These are phyloP conservation scores for Xiphorhynchus erythropygius DNA, from an alignment of 2,797 vertebrate species.

Conservation along the genomic window DNA sequence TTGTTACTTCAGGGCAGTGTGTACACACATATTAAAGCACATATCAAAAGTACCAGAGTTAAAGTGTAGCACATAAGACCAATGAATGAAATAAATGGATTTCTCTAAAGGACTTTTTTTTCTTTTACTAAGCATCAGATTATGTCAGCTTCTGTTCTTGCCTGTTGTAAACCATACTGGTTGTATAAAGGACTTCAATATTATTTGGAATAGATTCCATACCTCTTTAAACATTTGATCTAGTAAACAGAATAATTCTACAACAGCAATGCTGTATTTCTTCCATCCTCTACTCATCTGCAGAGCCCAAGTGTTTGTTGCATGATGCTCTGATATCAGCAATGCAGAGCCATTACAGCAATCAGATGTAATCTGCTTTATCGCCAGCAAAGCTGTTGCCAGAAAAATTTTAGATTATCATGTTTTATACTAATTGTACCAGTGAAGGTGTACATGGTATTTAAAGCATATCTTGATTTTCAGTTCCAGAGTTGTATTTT, in stretches of 20 bases:
- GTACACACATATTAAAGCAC: neutral
- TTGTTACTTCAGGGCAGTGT: neutral
- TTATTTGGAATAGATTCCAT: neutral
- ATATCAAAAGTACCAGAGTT: neutral
- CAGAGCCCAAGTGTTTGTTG: neutral
- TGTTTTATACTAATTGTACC: neutral
- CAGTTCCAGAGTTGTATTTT: neutral
- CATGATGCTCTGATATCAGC: neutral
- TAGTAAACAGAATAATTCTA: neutral
- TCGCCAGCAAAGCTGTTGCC: neutral
- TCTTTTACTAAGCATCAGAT: neutral
- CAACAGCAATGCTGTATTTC: neutral
- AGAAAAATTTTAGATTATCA: neutral
- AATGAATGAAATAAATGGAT: neutral
- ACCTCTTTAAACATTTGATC: neutral
- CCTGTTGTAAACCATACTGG: neutral
- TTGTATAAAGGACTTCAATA: neutral
- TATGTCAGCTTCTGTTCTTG: neutral
- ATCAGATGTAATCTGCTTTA: constrained; percentile 14
- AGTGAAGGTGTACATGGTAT: neutral
- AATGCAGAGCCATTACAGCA: constrained; percentile 1
- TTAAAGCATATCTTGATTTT: constrained; percentile 5
- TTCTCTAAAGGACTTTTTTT: neutral
- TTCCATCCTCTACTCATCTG: neutral
- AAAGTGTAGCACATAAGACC: neutral